Evolutionary conservation across 2,113 vertebrate species (phyloP).

Genomic region (Pangasianodon hypophthalmus): DNA sequence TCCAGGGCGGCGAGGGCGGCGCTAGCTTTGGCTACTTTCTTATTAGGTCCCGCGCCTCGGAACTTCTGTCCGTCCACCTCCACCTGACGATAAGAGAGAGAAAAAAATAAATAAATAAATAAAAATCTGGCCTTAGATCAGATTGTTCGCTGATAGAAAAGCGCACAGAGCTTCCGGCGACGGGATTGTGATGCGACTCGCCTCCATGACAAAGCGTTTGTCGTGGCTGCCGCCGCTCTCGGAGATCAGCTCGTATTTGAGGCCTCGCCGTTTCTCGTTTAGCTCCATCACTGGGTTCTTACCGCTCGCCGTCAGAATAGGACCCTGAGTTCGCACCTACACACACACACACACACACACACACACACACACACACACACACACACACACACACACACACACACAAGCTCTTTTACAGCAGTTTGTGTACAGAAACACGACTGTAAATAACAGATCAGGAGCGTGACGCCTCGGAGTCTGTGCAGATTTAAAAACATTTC

Average conservation of each 20-base stretch:
- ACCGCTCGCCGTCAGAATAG: slow-evolving; percentile 96
- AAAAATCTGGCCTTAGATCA: neutral
- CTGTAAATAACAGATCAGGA: neutral
- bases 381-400: slow-evolving; percentile 19
- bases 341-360: slow-evolving; percentile 29
- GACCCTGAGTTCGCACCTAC: slow-evolving; percentile 98
- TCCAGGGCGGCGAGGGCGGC: slow-evolving; percentile 94
- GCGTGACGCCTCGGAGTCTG: neutral
- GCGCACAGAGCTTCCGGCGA: neutral
- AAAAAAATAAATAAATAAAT: neutral
- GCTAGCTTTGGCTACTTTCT: slow-evolving; percentile 99
- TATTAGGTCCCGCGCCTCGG: slow-evolving; percentile 96
- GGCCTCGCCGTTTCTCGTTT: slow-evolving; percentile 95
- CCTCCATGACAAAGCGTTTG: slow-evolving; percentile 99
- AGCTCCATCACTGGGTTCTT: slow-evolving; percentile 99
- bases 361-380: slow-evolving; percentile 40
- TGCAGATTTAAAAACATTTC: neutral
- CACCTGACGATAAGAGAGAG: slow-evolving; percentile 75
- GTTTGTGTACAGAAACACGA: neutral
- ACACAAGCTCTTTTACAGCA: slow-evolving; percentile 13
- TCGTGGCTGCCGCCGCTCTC: slow-evolving; percentile 98
- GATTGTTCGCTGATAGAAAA: neutral
- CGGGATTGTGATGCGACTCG: slow-evolving; percentile 56
- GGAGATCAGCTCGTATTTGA: slow-evolving; percentile 97
- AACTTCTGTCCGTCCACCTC: slow-evolving; percentile 99